Evolutionary conservation across 1,140 invertebrate species (phyloP), one percentile per base, ranked within the genome.

Genomic region (Drosophila saltans): DNA sequence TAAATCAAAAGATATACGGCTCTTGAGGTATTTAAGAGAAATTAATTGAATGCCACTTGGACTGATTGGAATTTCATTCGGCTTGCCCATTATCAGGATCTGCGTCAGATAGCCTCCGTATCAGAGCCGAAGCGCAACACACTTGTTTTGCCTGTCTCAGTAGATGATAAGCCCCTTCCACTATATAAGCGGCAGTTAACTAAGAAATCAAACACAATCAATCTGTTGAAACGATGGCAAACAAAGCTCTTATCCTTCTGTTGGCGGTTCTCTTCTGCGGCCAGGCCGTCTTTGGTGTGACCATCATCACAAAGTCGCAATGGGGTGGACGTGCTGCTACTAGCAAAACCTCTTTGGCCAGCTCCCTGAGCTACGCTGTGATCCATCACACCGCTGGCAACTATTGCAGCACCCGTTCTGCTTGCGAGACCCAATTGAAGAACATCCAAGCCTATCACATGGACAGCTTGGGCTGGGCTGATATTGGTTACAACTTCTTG

Each of bases 331-430:
- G 94, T 57, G 83, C 93, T 0, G 93, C 95, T 0, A 93, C 76
- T 0, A 58, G 92, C 30, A 88, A 85, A 4, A 75, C 81, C 21
- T 74, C 86, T 0, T 91, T 96, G 81, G 68, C 72, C 6, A 93
- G 91, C 45, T 95, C 95, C 3, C 94, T 96, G 4, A 93, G 94
- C 6, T 96, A 95, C 56, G 96, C 96, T 1, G 95, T 97, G 52
- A 95, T 97, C 69, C 96, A 96, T 92, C 96, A 97, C 81, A 95
- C 95, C 0, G 94, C 94, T 1, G 83, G 91, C 3, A 96, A 96
- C 83, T 89, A 92, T 41, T 92, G 91, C 69, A 94, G 61, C 64
- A 94, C 82, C 80, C 71, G 81, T 28, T 63, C 76, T 1, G 92
- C 94, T 52, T 95, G 94, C 80, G 81, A 88, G 7, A 74, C 88